phyloP scores from a whole-genome alignment of 2,113 vertebrate species.

The Melanocharis versteri region DNA sequence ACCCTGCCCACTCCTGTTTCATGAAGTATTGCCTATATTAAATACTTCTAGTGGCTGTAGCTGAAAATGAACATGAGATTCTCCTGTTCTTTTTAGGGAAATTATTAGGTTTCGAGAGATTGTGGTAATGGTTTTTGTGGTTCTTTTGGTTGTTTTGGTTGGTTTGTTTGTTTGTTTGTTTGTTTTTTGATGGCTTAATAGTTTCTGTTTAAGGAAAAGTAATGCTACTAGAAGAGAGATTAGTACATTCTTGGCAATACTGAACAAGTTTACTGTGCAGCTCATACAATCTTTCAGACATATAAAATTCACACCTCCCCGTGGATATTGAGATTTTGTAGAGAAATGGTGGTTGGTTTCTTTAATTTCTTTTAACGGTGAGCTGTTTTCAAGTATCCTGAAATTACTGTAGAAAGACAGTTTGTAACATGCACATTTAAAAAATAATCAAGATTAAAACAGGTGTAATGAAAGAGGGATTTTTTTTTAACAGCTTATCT shows the following conservation, averaged over 20 bases:
- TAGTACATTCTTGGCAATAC: neutral
- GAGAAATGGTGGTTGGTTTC: neutral
- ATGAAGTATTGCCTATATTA: neutral
- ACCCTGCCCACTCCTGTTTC: accelerated
- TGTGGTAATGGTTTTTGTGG: neutral
- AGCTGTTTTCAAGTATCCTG: neutral
- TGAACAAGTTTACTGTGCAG: neutral
- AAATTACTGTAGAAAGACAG: neutral
- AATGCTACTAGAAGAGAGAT: neutral
- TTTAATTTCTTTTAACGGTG: neutral
- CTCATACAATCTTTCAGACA: neutral
- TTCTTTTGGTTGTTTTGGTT: neutral
- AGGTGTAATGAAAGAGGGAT: neutral
- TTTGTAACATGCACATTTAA: neutral
- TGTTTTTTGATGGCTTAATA: neutral
- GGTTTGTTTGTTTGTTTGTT: neutral
- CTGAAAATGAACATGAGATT: neutral
- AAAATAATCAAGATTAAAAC: neutral
- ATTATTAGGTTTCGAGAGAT: neutral
- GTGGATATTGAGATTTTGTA: neutral
- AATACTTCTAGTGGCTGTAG: neutral
- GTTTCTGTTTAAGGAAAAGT: neutral
- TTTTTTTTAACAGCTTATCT: neutral
- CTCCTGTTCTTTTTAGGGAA: neutral
- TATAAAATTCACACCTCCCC: neutral